A percentile compares a stretch with the other conserved stretches of the same genome.
These are phyloP conservation scores for Temnothorax curvispinosus DNA, from an alignment of 1,140 invertebrate species.

Conservation along the genomic window DNA sequence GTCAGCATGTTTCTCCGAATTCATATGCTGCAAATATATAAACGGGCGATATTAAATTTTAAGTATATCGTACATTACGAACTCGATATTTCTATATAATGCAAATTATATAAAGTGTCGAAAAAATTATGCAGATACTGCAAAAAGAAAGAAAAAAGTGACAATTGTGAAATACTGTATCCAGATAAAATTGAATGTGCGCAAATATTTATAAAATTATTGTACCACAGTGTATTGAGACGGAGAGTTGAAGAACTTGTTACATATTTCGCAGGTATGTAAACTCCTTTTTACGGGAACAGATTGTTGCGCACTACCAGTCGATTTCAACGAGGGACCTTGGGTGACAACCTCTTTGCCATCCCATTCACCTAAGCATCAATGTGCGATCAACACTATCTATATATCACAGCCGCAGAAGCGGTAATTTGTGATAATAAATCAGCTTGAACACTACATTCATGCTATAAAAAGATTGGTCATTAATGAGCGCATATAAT, in stretches of 20 bases:
- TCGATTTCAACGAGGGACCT: constrained; percentile 59
- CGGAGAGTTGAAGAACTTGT: constrained; percentile 84
- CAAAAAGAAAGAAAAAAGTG: not conserved
- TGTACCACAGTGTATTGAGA: constrained; percentile 83
- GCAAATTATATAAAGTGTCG: not conserved
- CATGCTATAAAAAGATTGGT: constrained; percentile 82
- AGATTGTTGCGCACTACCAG: constrained; percentile 57
- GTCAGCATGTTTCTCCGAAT: constrained; percentile 81
- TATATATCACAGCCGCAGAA: constrained; percentile 84
- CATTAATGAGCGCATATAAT: constrained; percentile 67
- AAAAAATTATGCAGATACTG: constrained; percentile 14
- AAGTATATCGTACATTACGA: constrained; percentile 11
- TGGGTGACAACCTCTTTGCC: constrained; percentile 67
- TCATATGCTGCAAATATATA: constrained; percentile 79
- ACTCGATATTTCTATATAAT: not conserved
- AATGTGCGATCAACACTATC: constrained; percentile 86
- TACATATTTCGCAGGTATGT: constrained; percentile 81
- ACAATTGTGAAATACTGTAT: not conserved
- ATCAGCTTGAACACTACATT: constrained; percentile 86
- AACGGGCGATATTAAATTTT: constrained; percentile 63
- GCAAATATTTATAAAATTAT: constrained; percentile 53
- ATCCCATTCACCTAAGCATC: constrained; percentile 84
- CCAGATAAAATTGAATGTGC: constrained; percentile 5
- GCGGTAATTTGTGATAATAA: constrained; percentile 84
- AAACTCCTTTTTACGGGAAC: constrained; percentile 69